Percentiles rank a stretch among this genome's conserved stretches.
Evolutionary conservation across 2,888 invertebrate genomes (phyloP).

Genomic region (Gortyna flavago): DNA sequence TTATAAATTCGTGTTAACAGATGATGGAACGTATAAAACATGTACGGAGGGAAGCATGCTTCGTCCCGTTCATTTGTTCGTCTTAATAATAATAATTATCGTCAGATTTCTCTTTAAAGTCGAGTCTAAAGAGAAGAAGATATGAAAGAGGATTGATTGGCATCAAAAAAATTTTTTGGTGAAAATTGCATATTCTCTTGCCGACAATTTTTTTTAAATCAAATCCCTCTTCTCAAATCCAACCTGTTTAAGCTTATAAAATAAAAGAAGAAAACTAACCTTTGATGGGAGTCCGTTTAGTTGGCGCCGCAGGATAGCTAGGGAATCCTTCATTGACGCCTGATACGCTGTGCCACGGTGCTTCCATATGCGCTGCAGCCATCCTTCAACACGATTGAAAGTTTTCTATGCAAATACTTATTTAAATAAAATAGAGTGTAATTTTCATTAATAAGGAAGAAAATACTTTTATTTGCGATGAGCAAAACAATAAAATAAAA

Average conservation of each 20-base stretch:
- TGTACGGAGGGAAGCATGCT: too few relatives aligned
- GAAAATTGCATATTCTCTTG: not conserved
- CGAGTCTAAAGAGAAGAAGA: not conserved
- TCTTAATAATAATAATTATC: not conserved
- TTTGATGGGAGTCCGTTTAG: slow-evolving; percentile 95
- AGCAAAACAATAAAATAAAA: not conserved
- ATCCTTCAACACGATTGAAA: slow-evolving; percentile 72
- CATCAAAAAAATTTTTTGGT: not conserved
- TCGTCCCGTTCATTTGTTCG: not conserved
- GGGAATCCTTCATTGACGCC: slow-evolving; percentile 92
- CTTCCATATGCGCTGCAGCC: slow-evolving; percentile 90
- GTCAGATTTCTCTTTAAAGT: not conserved
- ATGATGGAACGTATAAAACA: not conserved
- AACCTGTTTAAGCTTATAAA: not conserved
- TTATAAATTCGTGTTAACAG: not conserved
- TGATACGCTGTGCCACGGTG: slow-evolving; percentile 93
- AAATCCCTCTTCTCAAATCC: too few relatives aligned
- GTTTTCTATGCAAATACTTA: slow-evolving; percentile 25
- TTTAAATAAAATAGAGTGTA: not conserved
- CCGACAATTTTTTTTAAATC: fast-evolving
- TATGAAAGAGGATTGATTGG: too few relatives aligned
- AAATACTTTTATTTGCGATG: not conserved
- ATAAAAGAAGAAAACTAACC: slow-evolving; percentile 83
- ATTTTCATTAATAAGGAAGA: not conserved
- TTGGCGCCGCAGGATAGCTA: slow-evolving; percentile 92